Conservation (phyloP, 2,797 vertebrate genomes). For the Sarcoramphus papa region DNA sequence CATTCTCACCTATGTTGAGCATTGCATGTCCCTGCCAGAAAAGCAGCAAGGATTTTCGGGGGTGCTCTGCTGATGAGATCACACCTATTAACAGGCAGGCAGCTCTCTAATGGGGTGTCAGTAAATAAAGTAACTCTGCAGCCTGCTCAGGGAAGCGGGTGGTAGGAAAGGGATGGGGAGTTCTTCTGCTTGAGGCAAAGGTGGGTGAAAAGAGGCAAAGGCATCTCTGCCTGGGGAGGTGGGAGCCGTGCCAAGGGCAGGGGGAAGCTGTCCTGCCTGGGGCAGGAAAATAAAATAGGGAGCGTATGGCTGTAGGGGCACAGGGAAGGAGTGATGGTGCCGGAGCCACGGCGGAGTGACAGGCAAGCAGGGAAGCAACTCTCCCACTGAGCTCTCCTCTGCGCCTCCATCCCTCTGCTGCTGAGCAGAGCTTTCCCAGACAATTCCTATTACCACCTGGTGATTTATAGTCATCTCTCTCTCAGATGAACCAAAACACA, state of each 20-base stretch:
- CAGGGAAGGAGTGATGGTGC: not conserved
- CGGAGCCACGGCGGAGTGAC: accelerated
- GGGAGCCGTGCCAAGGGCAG: not conserved
- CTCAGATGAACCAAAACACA: slow-evolving; percentile 36
- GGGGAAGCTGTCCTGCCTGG: not conserved
- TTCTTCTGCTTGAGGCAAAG: not conserved
- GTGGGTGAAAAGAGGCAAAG: not conserved
- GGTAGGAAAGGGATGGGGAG: not conserved
- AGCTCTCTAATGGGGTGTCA: not conserved
- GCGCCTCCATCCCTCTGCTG: not conserved
- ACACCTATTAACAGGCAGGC: not conserved
- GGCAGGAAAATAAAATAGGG: not conserved
- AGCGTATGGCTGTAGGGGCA: not conserved
- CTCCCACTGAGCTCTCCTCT: not conserved
- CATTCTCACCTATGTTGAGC: not conserved
- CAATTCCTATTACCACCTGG: slow-evolving; percentile 5
- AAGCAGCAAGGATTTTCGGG: not conserved
- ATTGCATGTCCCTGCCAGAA: not conserved
- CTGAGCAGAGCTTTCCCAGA: slow-evolving; percentile 8
- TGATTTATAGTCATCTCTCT: slow-evolving; percentile 42
- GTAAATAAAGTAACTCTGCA: not conserved
- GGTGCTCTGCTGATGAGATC: not conserved
- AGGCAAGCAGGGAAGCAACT: not conserved
- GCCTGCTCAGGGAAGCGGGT: accelerated
- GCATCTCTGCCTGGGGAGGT: not conserved